Evolutionary conservation across 1,140 invertebrate species (phyloP).

Genomic region (Popillia japonica): DNA sequence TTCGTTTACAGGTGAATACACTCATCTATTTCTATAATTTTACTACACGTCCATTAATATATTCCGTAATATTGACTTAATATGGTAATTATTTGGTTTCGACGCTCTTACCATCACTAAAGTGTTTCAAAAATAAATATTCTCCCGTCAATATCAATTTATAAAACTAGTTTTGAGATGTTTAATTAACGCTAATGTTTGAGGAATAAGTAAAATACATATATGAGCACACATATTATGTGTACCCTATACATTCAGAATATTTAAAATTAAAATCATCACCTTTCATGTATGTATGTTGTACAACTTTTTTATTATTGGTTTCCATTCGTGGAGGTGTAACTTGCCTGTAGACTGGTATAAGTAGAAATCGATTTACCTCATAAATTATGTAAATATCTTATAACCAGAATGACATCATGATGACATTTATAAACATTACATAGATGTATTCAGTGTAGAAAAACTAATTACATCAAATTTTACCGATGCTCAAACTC

Average conservation of each 20-base stretch:
- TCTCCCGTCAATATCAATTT: background rate
- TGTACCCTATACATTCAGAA: background rate
- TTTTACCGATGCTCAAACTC: background rate
- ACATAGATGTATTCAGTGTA: background rate
- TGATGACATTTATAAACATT: constrained; percentile 7
- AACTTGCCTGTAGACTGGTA: background rate
- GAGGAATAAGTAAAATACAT: background rate
- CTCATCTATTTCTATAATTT: background rate
- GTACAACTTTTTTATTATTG: background rate
- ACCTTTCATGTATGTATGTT: background rate
- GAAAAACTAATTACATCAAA: background rate
- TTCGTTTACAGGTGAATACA: constrained; percentile 2
- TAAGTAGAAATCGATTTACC: background rate
- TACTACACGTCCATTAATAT: background rate
- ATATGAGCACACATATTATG: background rate
- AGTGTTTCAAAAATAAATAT: constrained; percentile 5
- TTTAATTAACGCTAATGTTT: constrained; percentile 16
- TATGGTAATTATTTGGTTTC: constrained; percentile 9
- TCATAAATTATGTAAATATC: constrained; percentile 28
- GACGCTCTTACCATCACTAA: background rate
- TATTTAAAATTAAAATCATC: constrained; percentile 30
- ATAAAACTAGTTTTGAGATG: background rate
- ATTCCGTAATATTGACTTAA: background rate
- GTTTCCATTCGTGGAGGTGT: background rate
- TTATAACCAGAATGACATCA: constrained; percentile 19